phyloP scores from a whole-genome alignment of 2,113 vertebrate species.

The Hystrix cristata region DNA sequence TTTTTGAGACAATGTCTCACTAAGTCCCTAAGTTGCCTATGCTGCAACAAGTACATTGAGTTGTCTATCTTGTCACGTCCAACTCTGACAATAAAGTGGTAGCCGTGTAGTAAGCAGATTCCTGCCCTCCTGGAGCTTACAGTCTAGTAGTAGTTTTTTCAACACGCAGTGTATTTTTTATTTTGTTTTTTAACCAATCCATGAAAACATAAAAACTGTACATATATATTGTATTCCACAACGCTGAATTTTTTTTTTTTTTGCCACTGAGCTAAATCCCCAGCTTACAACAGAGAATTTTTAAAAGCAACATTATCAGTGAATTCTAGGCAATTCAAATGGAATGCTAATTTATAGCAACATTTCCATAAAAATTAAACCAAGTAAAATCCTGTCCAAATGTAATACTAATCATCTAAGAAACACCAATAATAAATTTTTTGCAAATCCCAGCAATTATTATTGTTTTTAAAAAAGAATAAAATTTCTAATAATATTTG shows the following conservation, averaged over 20 bases:
- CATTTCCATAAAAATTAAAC: background rate
- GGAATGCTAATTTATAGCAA: background rate
- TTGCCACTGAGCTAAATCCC: too few species aligned
- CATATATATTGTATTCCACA: too few species aligned
- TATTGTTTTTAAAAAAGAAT: background rate
- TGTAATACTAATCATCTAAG: background rate
- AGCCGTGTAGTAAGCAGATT: background rate
- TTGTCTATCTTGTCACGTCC: background rate
- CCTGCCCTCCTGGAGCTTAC: background rate
- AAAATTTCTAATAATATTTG: background rate
- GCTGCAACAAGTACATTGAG: background rate
- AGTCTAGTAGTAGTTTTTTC: background rate
- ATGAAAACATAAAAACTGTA: background rate
- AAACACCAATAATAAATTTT: background rate
- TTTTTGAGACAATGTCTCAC: background rate
- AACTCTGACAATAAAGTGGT: background rate
- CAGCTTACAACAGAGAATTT: background rate
- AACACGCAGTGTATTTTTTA: background rate
- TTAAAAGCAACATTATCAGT: background rate
- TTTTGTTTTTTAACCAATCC: background rate
- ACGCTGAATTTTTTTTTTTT: too few species aligned
- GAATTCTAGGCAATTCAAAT: background rate
- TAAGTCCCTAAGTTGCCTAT: background rate
- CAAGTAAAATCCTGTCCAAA: background rate
- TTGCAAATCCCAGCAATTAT: background rate